A percentile compares a stretch with the other conserved stretches of the same genome.
phyloP scores from a whole-genome alignment of 2,113 vertebrate genomes.

The Dromiciops gliroides region DNA sequence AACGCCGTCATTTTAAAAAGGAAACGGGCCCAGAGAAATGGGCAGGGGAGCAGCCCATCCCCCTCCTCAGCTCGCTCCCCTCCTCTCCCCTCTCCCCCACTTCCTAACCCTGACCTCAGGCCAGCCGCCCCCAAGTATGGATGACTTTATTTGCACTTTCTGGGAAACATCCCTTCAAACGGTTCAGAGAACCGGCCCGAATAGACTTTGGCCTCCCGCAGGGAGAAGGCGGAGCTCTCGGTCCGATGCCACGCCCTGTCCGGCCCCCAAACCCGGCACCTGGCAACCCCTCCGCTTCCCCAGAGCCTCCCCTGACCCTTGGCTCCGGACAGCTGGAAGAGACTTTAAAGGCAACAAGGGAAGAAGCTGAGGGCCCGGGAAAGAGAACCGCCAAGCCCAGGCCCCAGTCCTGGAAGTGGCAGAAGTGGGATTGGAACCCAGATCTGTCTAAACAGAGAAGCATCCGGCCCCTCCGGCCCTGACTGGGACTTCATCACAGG shows the following conservation, averaged over 20 bases:
- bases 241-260: too few species aligned
- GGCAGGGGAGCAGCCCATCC: neutral
- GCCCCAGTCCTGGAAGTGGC: too few species aligned
- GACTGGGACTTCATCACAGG: neutral
- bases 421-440: neutral
- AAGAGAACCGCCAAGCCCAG: neutral
- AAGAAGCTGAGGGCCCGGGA: neutral
- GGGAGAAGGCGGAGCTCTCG: neutral
- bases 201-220: too few species aligned
- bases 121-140: neutral
- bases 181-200: neutral
- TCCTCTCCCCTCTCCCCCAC: neutral
- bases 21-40: fast-evolving
- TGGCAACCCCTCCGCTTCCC: too few species aligned
- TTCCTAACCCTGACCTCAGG: neutral
- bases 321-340: too few species aligned
- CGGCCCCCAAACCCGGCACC: too few species aligned
- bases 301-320: too few species aligned
- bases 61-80: neutral
- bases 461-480: neutral
- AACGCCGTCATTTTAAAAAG: neutral
- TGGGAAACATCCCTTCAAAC: neutral
- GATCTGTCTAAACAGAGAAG: neutral
- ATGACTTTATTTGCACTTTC: neutral
- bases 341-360: neutral